Percentiles rank a stretch among this genome's conserved stretches.
These are phyloP conservation scores for Polypedilum pembai DNA, from an alignment of 1,140 invertebrate genomes.

Conservation along the genomic window DNA sequence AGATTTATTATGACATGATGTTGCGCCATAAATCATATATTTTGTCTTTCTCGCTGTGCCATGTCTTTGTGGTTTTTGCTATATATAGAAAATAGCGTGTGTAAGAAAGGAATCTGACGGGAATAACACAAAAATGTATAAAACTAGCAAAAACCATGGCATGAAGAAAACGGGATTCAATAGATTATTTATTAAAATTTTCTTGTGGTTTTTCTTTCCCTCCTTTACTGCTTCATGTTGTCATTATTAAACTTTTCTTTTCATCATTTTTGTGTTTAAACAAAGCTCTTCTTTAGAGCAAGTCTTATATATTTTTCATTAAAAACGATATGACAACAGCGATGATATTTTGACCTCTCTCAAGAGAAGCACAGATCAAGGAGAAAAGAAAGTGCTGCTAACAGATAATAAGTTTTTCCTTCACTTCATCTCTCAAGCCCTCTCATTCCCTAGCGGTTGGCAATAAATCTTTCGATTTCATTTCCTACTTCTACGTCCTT, in stretches of 20 bases:
- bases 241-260: constrained; percentile 3
- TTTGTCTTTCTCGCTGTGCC: neutral
- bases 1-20: constrained; percentile 18
- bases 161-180: neutral
- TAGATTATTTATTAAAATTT: constrained; percentile 5
- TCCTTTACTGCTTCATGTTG: neutral
- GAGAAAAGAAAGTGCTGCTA: neutral
- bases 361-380: neutral
- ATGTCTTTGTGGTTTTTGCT: constrained; percentile 6
- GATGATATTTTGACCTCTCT: constrained; percentile 14
- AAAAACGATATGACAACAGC: constrained; percentile 1
- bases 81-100: no score
- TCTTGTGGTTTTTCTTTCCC: constrained; percentile 16
- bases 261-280: constrained; percentile 3
- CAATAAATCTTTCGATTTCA: constrained; percentile 14
- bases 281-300: neutral
- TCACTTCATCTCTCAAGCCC: neutral
- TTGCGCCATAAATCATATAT: neutral
- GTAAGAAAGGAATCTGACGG: neutral
- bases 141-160: neutral
- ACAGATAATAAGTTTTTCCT: constrained; percentile 4
- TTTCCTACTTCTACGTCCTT: neutral
- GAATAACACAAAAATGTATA: neutral
- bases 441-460: neutral
- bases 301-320: neutral